phyloP scores from a whole-genome alignment of 1,140 invertebrate genomes.

The Lithobius niger region DNA sequence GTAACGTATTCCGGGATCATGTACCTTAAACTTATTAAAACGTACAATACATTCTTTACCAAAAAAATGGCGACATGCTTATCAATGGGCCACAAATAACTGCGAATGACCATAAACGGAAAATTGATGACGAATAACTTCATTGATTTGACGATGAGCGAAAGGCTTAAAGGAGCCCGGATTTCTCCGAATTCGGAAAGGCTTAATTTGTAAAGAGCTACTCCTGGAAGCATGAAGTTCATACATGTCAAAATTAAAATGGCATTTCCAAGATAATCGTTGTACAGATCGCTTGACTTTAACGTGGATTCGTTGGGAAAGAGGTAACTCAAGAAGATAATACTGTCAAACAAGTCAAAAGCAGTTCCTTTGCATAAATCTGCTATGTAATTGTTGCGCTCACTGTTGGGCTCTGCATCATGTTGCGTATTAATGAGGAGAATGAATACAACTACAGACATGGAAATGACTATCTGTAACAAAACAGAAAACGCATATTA shows the following conservation, averaged over 20 bases:
- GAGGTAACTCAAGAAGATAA: constrained; percentile 34
- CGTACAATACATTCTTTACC: constrained; percentile 43
- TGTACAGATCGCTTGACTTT: constrained; percentile 18
- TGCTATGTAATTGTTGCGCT: constrained; percentile 34
- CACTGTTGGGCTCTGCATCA: constrained; percentile 32
- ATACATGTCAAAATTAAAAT: constrained; percentile 39
- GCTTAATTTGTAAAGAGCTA: constrained; percentile 41
- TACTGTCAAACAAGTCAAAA: constrained; percentile 43
- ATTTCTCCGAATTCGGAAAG: constrained; percentile 28
- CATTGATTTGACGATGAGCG: constrained; percentile 34
- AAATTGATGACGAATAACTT: constrained; percentile 39
- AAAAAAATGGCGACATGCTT: constrained; percentile 39
- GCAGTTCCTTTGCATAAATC: constrained; percentile 31
- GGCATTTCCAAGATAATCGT: constrained; percentile 29
- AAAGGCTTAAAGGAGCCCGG: constrained; percentile 21
- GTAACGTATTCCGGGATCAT: constrained; percentile 27
- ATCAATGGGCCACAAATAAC: constrained; percentile 37
- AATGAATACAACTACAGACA: constrained; percentile 38
- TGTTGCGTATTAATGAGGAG: constrained; percentile 41
- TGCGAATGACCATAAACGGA: constrained; percentile 39
- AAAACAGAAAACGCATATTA: constrained; percentile 1
- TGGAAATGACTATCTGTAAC: constrained; percentile 31
- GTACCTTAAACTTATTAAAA: constrained; percentile 30
- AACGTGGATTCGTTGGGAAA: constrained; percentile 24
- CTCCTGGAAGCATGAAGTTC: constrained; percentile 41